Base-by-base conservation (phyloP, 2,797 vertebrate species). In the Buphagus erythrorhynchus region DNA sequence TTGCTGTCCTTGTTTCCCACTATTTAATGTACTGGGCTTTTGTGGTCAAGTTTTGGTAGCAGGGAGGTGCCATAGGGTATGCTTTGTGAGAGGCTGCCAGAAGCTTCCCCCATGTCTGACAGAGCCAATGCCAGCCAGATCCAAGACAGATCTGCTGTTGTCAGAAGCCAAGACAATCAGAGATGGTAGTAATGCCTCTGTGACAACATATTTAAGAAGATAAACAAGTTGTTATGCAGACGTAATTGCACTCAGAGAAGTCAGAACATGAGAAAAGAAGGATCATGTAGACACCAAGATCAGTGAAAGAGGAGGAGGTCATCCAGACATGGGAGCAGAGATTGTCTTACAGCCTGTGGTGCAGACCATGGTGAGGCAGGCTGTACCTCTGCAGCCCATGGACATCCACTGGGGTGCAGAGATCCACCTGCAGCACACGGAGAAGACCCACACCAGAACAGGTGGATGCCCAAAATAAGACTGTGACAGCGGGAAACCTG, bases 401-500 rank as follows among this genome's bases (percentile, higher is more conserved):
- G 36, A 42, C 21, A 7, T 25, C 21, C 5, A 9, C 9, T 16
- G 29, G 4, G 10, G 42, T 29, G 61, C 43, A 43, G 21, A 49
- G 3, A 35, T 42, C 21, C 5, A 14, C 36, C 21, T 57, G 59
- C 11, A 84, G 16, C 20, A 20, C 21, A 17, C 10, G 2, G 17
- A 35, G 69, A 13, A 49, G 31, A 49, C 14, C 14, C 31, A 26
- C 5, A 6, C 6, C 25, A 9, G 3, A 66, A 25, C 7, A 26
- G 9, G 13, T 14, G 5, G 5, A 36, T 49, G 43, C 9, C 11
- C 26, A 26, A 36, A 74, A 49, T 51, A 42, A 31, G 15, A 5
- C n/a, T 58, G 21, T 49, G 43, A n/a, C 11, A 2, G 2, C 16
- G 38, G 51, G 36, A 72, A 49, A 16, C 18, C 13, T 0, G 0